These are phyloP conservation scores for Erinaceus europaeus DNA, from an alignment of 2,113 vertebrate species.

Conservation along the genomic window DNA sequence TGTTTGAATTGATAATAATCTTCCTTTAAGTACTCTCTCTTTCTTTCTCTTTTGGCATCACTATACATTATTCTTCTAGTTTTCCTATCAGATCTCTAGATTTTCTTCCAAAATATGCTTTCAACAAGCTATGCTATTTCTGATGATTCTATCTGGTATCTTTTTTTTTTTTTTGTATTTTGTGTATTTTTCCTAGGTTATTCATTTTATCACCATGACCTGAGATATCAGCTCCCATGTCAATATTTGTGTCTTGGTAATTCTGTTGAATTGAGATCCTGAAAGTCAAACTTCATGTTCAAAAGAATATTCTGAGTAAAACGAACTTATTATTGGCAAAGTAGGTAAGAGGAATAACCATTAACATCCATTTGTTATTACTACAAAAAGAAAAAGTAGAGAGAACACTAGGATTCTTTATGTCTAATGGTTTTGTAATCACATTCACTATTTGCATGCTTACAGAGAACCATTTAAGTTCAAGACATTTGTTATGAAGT, in stretches of 20 bases:
- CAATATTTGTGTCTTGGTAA: neutral
- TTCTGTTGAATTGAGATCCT: neutral
- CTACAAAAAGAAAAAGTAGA: neutral
- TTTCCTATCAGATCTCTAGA: neutral
- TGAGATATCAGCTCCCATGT: neutral
- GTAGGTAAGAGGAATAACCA: neutral
- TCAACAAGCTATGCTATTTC: neutral
- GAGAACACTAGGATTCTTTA: neutral
- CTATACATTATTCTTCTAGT: too few relatives aligned
- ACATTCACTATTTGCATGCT: too few relatives aligned
- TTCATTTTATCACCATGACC: neutral
- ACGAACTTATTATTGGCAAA: neutral
- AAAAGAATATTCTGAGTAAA: neutral
- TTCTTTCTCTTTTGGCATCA: rapidly evolving
- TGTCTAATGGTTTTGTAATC: too few relatives aligned
- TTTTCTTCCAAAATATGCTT: neutral
- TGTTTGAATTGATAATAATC: neutral
- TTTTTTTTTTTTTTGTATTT: conserved; percentile 7
- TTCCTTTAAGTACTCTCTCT: neutral
- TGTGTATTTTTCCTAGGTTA: neutral
- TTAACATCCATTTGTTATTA: neutral
- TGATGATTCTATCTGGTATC: too few relatives aligned
- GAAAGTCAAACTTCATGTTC: neutral
- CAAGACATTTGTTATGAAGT: too few relatives aligned
- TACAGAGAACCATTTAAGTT: too few relatives aligned